Evolutionary conservation across 1,140 invertebrate species (phyloP).

Genomic region (Drosophila novamexicana): DNA sequence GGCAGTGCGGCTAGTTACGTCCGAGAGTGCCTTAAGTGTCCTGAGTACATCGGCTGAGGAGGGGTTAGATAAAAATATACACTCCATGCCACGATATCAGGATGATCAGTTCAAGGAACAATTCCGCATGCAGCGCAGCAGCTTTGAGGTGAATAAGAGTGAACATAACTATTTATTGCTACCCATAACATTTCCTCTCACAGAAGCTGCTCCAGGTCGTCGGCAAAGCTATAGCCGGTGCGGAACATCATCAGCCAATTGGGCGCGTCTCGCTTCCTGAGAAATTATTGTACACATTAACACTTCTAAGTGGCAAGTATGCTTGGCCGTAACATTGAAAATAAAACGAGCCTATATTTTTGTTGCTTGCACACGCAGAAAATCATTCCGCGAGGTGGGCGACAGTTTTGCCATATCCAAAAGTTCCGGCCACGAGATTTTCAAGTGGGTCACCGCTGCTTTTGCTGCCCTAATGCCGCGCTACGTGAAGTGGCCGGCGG

Average conservation of each 20-base stretch:
- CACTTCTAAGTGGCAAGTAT: conserved; percentile 42
- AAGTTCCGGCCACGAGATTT: conserved; percentile 51
- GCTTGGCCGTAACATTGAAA: neutral
- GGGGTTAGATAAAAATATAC: neutral
- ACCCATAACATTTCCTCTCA: neutral
- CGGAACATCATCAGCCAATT: conserved; percentile 33
- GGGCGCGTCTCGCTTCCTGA: conserved; percentile 27
- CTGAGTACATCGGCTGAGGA: neutral
- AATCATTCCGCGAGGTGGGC: conserved; percentile 48
- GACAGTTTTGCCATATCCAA: conserved; percentile 46
- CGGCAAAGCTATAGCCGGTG: conserved; percentile 22
- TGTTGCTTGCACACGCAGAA: neutral
- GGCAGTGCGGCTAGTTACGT: conserved; percentile 19
- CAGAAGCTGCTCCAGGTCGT: conserved; percentile 30
- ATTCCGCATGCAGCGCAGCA: conserved; percentile 42
- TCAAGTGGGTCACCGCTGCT: conserved; percentile 40
- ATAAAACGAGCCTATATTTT: neutral
- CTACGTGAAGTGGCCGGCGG: conserved; percentile 37
- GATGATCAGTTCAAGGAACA: conserved; percentile 50
- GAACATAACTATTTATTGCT: neutral
- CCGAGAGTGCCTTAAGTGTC: conserved; percentile 2
- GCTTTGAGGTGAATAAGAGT: conserved; percentile 23
- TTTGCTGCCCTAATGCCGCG: conserved; percentile 30
- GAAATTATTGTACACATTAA: conserved; percentile 43
- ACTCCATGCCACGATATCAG: neutral